Evolutionary conservation across 1,140 invertebrate species (phyloP), one percentile per base, ranked within the genome.

Genomic region (Maniola jurtina): DNA sequence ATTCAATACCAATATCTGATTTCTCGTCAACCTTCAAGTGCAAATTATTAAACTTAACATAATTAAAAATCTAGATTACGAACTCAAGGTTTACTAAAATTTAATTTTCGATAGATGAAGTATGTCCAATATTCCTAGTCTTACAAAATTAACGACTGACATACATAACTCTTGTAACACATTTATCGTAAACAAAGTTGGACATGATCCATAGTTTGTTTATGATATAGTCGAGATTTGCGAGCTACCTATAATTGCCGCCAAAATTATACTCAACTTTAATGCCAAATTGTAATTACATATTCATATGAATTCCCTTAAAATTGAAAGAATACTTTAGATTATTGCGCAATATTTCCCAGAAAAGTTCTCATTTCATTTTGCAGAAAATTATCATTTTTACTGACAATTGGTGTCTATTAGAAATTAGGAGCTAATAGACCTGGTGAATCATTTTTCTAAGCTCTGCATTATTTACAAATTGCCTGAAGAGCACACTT

Each of bases 151-250:
- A 52, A 60, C 59, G 61, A 64, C 42, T 42, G 67, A 69, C 60
- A 62, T 68, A 63, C 58, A 63, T 63, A 68, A 55, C 38, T 61
- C 65, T 61, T 59, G 65, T 67, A 63, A 64, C 71, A 76, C 67
- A 76, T 78, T 76, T 77, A 67, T 73, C 56, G 63, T 66, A 72
- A 66, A 66, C 70, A 71, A 58, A 61, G 45, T 86, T 82, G 82
- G 80, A 80, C 47, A 54, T 14, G 38, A 54, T 86, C 80, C 80
- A 81, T 78, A 71, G 52, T 79, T 77, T 81, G 72, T 80, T 80
- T 80, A 81, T 76, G 73, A 73, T 65, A 67, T 71, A 67, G 62
- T 73, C 61, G 54, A 52, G 47, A 68, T 42, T 72, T 64, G 42
- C 55, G 40, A 66, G 42, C 70, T 73, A 81, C 62, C 73, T 72